A percentile compares a stretch with the other conserved stretches of the same genome.
These are phyloP conservation scores for Anadara kagoshimensis DNA, from an alignment of 1,140 invertebrate genomes.

Conservation along the genomic window DNA sequence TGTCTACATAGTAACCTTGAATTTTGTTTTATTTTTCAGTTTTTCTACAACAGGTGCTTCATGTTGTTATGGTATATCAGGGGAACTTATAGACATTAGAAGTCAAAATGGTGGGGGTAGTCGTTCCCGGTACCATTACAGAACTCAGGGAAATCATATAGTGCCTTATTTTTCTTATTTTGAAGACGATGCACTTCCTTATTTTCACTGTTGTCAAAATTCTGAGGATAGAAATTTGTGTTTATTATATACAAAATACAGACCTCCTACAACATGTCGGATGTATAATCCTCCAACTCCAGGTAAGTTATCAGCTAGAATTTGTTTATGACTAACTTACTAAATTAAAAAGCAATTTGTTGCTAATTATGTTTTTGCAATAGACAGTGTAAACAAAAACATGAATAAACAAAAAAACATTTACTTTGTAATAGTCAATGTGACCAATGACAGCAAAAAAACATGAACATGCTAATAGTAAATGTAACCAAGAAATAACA, in stretches of 20 bases:
- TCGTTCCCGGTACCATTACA: constrained; percentile 52
- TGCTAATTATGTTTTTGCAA: too few species aligned
- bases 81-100: constrained; percentile 57
- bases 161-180: constrained; percentile 64
- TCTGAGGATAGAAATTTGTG: constrained; percentile 45
- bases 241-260: constrained; percentile 37
- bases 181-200: constrained; percentile 56
- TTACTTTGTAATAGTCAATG: too few species aligned
- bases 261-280: constrained; percentile 54
- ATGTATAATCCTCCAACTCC: constrained; percentile 58
- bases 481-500: too few species aligned
- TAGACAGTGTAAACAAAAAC: too few species aligned
- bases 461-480: too few species aligned
- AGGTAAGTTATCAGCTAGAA: constrained; percentile 56
- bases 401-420: too few species aligned
- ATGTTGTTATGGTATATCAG: constrained; percentile 59
- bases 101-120: constrained; percentile 54
- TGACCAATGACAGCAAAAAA: too few species aligned
- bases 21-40: constrained; percentile 29
- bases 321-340: too few species aligned
- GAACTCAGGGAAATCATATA: constrained; percentile 45
- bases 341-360: too few species aligned
- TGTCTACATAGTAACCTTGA: too few species aligned
- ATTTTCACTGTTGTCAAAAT: constrained; percentile 64
- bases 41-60: constrained; percentile 39